A percentile compares a stretch with the other conserved stretches of the same genome.
phyloP scores from a whole-genome alignment of 2,888 invertebrate genomes.

The Thecophora atra region DNA sequence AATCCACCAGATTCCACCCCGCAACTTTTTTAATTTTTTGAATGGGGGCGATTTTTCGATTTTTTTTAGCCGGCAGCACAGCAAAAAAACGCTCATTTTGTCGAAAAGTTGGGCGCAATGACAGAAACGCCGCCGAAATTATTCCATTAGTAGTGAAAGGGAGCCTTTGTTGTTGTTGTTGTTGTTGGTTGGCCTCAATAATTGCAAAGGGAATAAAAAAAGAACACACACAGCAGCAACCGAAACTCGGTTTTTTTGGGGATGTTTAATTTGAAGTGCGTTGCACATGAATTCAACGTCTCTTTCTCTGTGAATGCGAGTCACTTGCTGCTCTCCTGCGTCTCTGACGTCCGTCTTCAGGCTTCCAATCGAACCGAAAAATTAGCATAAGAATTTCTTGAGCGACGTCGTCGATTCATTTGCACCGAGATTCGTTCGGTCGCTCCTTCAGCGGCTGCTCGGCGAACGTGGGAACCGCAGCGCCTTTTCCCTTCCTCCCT shows the following conservation, averaged over 20 bases:
- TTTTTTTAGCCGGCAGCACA: conserved; percentile 26
- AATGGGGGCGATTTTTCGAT: conserved; percentile 14
- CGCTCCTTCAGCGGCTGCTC: not conserved
- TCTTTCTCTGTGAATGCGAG: not conserved
- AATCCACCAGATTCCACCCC: conserved; percentile 17
- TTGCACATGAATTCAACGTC: conserved; percentile 16
- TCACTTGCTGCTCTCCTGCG: no score
- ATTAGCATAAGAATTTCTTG: not conserved
- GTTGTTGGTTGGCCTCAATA: conserved; percentile 38
- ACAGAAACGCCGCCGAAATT: conserved; percentile 45
- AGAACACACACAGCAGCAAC: not conserved
- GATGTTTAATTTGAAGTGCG: conserved; percentile 30
- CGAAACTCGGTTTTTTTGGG: conserved; percentile 31
- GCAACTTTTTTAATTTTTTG: conserved; percentile 27
- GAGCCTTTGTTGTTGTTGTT: no score
- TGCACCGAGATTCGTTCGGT: not conserved
- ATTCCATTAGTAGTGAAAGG: conserved; percentile 45
- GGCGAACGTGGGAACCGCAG: no score
- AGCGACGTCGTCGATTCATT: not conserved
- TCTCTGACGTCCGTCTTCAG: not conserved
- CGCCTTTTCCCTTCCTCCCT: no score
- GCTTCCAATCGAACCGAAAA: no score
- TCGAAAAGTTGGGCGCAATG: not conserved
- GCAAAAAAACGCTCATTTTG: conserved; percentile 27
- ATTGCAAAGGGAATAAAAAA: conserved; percentile 19